A percentile compares a stretch with the other conserved stretches of the same genome.
Evolutionary conservation across 2,888 invertebrate species (phyloP).

Genomic region (Brenthis daphne): DNA sequence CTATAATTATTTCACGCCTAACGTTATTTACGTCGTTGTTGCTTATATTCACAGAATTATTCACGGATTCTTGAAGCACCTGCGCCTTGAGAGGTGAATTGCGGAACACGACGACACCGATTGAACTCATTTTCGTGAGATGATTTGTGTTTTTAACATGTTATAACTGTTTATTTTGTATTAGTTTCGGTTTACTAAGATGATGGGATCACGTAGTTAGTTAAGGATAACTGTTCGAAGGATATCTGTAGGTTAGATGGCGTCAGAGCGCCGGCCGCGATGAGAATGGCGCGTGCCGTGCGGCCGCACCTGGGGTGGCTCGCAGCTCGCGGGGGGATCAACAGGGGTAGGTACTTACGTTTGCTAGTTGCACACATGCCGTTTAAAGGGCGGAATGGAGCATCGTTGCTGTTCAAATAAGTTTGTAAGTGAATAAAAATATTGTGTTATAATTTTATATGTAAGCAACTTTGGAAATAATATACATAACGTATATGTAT

Average conservation of each 20-base stretch:
- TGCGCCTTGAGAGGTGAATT: constrained; percentile 83
- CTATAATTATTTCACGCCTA: constrained; percentile 78
- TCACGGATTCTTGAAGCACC: constrained; percentile 85
- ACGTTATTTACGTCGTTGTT: constrained; percentile 66
- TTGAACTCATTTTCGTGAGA: constrained; percentile 76
- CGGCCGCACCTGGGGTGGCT: constrained; percentile 75
- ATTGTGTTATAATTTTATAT: background rate
- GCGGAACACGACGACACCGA: constrained; percentile 83
- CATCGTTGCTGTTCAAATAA: constrained; percentile 52
- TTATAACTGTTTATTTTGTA: constrained; percentile 58
- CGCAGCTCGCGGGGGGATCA: constrained; percentile 71
- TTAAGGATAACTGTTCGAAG: constrained; percentile 50
- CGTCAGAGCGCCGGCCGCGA: constrained; percentile 76
- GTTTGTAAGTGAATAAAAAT: background rate
- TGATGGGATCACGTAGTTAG: constrained; percentile 57
- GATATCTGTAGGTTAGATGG: constrained; percentile 57
- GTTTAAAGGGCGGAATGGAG: constrained; percentile 74
- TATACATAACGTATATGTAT: no score
- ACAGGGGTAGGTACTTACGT: constrained; percentile 81
- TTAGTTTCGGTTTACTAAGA: constrained; percentile 53
- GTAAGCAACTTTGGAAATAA: no score
- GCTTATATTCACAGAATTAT: constrained; percentile 81
- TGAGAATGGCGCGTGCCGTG: constrained; percentile 80
- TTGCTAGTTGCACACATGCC: constrained; percentile 81
- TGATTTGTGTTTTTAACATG: constrained; percentile 70